Evolutionary conservation across 53 echinoderm and acorn worm species (phyloP), one percentile per base, ranked within the genome.

Genomic region (Zoroaster sp.): DNA sequence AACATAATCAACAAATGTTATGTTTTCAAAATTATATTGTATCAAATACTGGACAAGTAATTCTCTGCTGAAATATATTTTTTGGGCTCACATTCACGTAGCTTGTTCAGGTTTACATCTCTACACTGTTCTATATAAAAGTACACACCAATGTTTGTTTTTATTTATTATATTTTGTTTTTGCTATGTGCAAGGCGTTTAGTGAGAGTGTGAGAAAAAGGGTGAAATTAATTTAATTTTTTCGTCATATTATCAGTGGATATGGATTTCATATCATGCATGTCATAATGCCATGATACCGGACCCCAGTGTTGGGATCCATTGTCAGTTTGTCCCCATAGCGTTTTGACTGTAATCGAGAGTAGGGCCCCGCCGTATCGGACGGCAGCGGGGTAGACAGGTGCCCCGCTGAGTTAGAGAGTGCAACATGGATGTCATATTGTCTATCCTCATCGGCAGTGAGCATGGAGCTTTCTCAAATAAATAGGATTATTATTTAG

Each of bases 371-470:
- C 42, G 41, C 82, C 82, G 82, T 71, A n/a, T 12, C 35, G 28
- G 49, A 85, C 71, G 70, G 71, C 85, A n/a, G 85, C 70, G 21
- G 69, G 30, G 69, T 35, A 85, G 71, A 70, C 71, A 36, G 85
- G 15, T 69, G 44, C 35, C 85, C 66, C 40, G 85, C 85, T 85
- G 85, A 0, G 85, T 35, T 68, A 83, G 44, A n/a, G n/a, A 83
- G 83, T 83, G 47, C 83, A 83, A 28, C 21, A 7, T 31, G 40
- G 69, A 35, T 85, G 34, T 71, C 85, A 82, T 44, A 67, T 67
- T 82, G 82, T 82, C 68, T 68, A 1, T 4, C 17, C 66, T 33
- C 66, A 28, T 0, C 33, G 15, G 35, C 63, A n/a, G 35, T 21
- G n/a, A 55, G 79, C 25, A 4, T n/a, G n/a, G 74, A 21, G 40